Conservation (phyloP, 2,888 invertebrate genomes). For the Dasypogon diadema region DNA sequence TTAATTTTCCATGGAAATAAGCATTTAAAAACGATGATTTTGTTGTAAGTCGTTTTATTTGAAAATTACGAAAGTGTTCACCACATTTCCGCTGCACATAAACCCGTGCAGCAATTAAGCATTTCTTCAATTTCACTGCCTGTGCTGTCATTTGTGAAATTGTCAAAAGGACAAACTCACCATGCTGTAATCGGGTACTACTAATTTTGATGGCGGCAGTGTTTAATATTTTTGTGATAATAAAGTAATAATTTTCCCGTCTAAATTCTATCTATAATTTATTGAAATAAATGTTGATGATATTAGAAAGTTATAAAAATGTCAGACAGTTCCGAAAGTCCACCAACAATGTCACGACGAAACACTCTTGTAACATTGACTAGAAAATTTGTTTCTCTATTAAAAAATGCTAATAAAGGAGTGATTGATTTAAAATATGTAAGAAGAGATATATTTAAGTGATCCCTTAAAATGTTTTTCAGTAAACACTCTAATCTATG, state of each 20-base stretch:
- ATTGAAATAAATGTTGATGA: not conserved
- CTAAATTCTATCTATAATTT: not conserved
- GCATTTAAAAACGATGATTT: too few relatives aligned
- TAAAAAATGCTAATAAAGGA: constrained; percentile 64
- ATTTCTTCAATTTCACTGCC: too few relatives aligned
- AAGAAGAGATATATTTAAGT: constrained; percentile 51
- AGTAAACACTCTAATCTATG: too few relatives aligned
- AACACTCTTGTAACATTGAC: constrained; percentile 65
- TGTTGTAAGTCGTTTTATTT: too few relatives aligned
- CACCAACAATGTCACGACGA: constrained; percentile 58
- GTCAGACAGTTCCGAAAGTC: constrained; percentile 15
- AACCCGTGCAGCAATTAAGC: too few relatives aligned
- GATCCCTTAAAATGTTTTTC: not conserved
- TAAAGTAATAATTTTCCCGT: too few relatives aligned
- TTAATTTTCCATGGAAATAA: too few relatives aligned
- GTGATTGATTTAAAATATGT: constrained; percentile 66
- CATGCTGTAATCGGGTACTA: not conserved
- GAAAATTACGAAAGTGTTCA: too few relatives aligned
- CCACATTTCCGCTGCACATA: too few relatives aligned
- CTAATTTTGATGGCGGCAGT: constrained; percentile 25
- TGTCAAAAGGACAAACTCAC: not conserved
- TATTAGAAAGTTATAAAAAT: not conserved
- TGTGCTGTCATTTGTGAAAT: too few relatives aligned
- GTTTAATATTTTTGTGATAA: constrained; percentile 4
- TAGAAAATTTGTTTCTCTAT: constrained; percentile 66